These are phyloP conservation scores for Andricus curvator DNA, from an alignment of 2,888 invertebrate genomes.

Conservation along the genomic window DNA sequence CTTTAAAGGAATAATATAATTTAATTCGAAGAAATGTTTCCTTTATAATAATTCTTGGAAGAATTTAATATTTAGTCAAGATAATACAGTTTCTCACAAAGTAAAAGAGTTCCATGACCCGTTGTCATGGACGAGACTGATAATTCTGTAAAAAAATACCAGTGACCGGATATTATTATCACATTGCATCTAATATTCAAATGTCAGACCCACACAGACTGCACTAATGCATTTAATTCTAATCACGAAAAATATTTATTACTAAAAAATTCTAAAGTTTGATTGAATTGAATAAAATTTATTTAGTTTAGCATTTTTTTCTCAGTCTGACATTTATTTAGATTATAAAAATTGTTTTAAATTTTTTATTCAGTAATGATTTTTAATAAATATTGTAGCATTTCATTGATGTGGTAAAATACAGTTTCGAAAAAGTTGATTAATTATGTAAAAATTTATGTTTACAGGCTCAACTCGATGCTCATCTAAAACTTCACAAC, in stretches of 20 bases:
- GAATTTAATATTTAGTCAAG: background rate
- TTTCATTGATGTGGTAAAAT: background rate
- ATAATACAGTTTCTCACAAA: background rate
- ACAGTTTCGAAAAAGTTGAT: background rate
- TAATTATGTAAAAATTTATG: background rate
- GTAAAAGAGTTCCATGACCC: slow-evolving; percentile 32
- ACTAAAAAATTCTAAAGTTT: background rate
- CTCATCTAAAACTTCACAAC: slow-evolving; percentile 73
- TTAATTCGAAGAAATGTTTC: background rate
- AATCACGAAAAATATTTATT: background rate
- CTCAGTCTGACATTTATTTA: too few species aligned
- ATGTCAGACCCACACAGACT: background rate
- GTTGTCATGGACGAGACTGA: slow-evolving; percentile 10
- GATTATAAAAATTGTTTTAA: too few species aligned
- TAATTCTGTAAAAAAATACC: slow-evolving; percentile 20
- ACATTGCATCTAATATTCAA: slow-evolving; percentile 24
- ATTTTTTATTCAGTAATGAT: too few species aligned
- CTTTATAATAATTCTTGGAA: background rate
- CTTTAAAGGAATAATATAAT: too few species aligned
- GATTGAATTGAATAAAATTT: background rate
- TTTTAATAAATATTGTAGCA: too few species aligned
- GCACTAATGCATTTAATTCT: background rate
- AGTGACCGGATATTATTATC: slow-evolving; percentile 30
- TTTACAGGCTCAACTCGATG: slow-evolving; percentile 71
- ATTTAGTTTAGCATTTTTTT: too few species aligned